These are phyloP conservation scores for Eupithecia inturbata DNA, from an alignment of 2,888 invertebrate species.

Conservation along the genomic window DNA sequence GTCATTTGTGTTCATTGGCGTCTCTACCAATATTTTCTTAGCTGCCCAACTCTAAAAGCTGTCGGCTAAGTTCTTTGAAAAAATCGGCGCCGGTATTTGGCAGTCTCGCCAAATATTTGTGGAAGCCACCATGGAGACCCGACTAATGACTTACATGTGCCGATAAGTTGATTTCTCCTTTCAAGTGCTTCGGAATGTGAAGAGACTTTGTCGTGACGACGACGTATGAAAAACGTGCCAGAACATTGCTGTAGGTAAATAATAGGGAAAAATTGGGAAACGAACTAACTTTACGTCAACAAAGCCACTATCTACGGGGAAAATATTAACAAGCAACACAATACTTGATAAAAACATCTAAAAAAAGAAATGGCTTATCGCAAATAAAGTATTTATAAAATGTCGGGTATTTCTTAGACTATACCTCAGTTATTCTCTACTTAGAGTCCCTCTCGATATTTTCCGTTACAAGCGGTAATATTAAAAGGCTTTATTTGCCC, in stretches of 20 bases:
- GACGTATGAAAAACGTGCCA: conserved; percentile 29
- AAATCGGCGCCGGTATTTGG: conserved; percentile 75
- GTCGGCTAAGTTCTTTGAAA: conserved; percentile 56
- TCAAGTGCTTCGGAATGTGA: conserved; percentile 47
- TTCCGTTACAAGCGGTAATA: conserved; percentile 10
- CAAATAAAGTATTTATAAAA: background rate
- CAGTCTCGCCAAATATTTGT: conserved; percentile 77
- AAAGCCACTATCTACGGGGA: background rate
- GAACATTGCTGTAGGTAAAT: conserved; percentile 13
- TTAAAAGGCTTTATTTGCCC: conserved; percentile 15
- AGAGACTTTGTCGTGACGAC: conserved; percentile 39
- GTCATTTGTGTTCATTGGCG: conserved; percentile 80
- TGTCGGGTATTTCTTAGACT: background rate
- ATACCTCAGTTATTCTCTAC: background rate
- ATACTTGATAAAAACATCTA: background rate
- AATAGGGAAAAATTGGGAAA: background rate
- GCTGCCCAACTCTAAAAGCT: conserved; percentile 65
- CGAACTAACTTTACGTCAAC: background rate
- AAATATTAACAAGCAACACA: background rate
- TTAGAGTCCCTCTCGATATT: background rate
- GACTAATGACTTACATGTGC: conserved; percentile 81
- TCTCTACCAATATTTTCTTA: conserved; percentile 77
- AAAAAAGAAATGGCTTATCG: background rate
- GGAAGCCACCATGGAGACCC: conserved; percentile 55
- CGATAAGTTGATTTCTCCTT: conserved; percentile 54